Evolutionary conservation across 1,140 invertebrate species (phyloP).

Genomic region (Amphibalanus amphitrite): DNA sequence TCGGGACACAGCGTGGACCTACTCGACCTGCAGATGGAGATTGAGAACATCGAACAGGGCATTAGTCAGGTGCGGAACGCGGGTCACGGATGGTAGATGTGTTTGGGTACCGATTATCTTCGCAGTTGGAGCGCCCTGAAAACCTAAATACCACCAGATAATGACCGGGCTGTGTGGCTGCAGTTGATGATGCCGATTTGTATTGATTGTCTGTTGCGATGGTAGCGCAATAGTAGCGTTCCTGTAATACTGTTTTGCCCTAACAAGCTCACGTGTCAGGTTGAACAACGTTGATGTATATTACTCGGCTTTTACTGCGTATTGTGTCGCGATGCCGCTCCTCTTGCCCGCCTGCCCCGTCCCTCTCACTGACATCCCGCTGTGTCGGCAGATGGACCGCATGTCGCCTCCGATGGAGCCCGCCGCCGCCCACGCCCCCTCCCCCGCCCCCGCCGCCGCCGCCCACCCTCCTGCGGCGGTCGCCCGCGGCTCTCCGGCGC

Average conservation of each 20-base stretch:
- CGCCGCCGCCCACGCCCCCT: background rate
- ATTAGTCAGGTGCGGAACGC: background rate
- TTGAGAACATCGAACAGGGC: conserved; percentile 2
- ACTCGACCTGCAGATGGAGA: background rate
- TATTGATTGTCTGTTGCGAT: too few species aligned
- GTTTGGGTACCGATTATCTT: too few species aligned
- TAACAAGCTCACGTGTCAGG: background rate
- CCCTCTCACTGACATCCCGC: background rate
- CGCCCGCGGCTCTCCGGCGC: background rate
- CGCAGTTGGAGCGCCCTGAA: too few species aligned
- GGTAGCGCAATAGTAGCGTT: background rate
- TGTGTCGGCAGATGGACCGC: background rate
- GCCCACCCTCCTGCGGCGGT: background rate
- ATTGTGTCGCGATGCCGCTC: too few species aligned
- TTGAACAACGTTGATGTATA: background rate
- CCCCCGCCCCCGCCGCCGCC: background rate
- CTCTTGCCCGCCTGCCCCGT: too few species aligned
- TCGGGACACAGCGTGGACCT: background rate
- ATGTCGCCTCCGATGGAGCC: background rate
- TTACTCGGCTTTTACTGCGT: background rate
- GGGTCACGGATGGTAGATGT: too few species aligned
- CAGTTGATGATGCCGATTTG: too few species aligned
- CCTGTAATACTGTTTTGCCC: background rate
- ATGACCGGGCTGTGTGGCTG: too few species aligned
- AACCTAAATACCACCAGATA: too few species aligned